A percentile compares a stretch with the other conserved stretches of the same genome.
phyloP scores from a whole-genome alignment of 37 sponge, comb jelly and placozoan genomes.

The Petrosia ficiformis region DNA sequence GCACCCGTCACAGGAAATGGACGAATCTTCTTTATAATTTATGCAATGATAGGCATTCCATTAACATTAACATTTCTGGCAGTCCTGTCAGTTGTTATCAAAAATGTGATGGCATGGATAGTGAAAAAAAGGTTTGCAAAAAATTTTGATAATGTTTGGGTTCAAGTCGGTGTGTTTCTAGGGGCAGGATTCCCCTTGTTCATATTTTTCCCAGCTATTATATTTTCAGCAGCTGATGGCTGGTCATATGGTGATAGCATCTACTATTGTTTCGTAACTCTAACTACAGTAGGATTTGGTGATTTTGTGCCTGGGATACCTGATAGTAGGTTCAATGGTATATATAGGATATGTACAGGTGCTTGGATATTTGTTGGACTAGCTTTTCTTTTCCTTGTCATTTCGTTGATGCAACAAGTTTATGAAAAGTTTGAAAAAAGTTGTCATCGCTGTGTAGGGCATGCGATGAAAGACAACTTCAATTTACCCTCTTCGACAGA shows the following conservation, averaged over 20 bases:
- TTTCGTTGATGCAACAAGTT: constrained; percentile 21
- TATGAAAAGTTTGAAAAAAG: too few species aligned
- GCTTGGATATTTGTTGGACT: constrained; percentile 75
- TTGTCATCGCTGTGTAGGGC: too few species aligned
- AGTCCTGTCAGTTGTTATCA: constrained; percentile 29
- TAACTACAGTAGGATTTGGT: constrained; percentile 89
- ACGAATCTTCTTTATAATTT: constrained; percentile 52
- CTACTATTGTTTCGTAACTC: constrained; percentile 67
- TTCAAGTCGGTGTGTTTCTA: background rate
- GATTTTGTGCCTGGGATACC: constrained; percentile 63
- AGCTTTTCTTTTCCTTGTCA: constrained; percentile 58
- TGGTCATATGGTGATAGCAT: constrained; percentile 64
- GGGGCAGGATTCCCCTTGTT: constrained; percentile 41
- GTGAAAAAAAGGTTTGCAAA: background rate
- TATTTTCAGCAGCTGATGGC: constrained; percentile 56
- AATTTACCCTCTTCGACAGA: too few species aligned
- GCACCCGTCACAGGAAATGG: constrained; percentile 68
- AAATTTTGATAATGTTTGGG: background rate
- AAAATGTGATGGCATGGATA: background rate
- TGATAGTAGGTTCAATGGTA: background rate
- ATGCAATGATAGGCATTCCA: constrained; percentile 83
- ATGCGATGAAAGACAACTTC: too few species aligned
- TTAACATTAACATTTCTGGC: constrained; percentile 52
- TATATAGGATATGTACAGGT: constrained; percentile 10
- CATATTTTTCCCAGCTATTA: constrained; percentile 59